These are phyloP conservation scores for Rhadinocentrus ornatus DNA, from an alignment of 2,797 vertebrate genomes.

Conservation along the genomic window DNA sequence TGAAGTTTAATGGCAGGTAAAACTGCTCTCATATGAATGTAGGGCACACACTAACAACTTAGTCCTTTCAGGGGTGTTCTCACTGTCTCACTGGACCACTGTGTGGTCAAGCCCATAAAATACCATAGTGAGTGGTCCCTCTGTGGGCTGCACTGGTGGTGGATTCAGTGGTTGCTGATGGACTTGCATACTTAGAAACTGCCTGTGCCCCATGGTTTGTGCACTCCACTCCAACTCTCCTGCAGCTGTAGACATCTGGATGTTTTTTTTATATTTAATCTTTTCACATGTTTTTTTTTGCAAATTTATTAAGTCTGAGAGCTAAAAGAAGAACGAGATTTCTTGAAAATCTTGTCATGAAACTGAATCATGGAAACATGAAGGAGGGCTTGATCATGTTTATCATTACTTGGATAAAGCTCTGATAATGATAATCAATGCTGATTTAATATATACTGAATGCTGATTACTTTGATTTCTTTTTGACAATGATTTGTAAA, in stretches of 20 bases:
- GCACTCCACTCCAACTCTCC: constrained; percentile 59
- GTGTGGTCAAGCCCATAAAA: constrained; percentile 56
- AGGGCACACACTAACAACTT: constrained; percentile 72
- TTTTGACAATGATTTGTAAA: constrained; percentile 83
- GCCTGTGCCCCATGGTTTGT: constrained; percentile 53
- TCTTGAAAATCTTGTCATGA: constrained; percentile 62
- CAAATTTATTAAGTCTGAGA: constrained; percentile 66
- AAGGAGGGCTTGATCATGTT: constrained; percentile 77
- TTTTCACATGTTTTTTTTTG: constrained; percentile 77
- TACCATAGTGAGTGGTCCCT: constrained; percentile 52
- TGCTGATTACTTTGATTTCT: constrained; percentile 74
- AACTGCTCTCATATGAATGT: constrained; percentile 80
- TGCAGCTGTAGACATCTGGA: constrained; percentile 79
- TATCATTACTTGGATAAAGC: constrained; percentile 61
- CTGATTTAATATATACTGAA: constrained; percentile 83
- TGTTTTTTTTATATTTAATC: constrained; percentile 73
- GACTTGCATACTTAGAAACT: constrained; percentile 50
- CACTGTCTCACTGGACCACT: too few relatives aligned
- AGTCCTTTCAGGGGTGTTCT: constrained; percentile 64
- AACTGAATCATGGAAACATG: constrained; percentile 67
- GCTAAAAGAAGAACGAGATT: constrained; percentile 71
- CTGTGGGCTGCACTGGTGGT: constrained; percentile 56
- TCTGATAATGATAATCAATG: constrained; percentile 71
- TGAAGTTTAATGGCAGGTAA: constrained; percentile 64
- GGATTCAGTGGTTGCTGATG: constrained; percentile 55